Evolutionary conservation across 2,113 vertebrate species (phyloP), one percentile per base, ranked within the genome.

Genomic region (Oryzias celebensis): DNA sequence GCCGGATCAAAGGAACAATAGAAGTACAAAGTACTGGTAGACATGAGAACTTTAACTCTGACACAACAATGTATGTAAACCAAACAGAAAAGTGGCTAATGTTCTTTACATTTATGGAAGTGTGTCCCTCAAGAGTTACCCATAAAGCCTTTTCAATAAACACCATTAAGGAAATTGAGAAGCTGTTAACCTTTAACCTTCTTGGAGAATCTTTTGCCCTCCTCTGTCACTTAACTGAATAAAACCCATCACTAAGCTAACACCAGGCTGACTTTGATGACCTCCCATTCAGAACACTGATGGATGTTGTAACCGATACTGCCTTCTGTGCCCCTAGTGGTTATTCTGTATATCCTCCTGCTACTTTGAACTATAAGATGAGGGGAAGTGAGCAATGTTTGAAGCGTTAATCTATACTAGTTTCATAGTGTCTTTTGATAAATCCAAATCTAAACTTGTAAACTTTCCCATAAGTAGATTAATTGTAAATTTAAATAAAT

Each of bases 81-180:
- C 43, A 12, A 43, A 62, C 62, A 50, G 28, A 49, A 22, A 57
- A 23, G 0, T 0, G 17, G 0, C 28, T 12, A 43, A 46, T 16
- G 22, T 17, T 48, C 4, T 6, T 46, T 43, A 14, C 57, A 24
- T 57, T n/a, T 18, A 17, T 61, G 26, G 50, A 58, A 67, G 5
- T 6, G 50, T 44, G 52, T 62, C 48, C 45, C 46, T 60, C 7
- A 43, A 53, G 43, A 22, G 26, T 73, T 31, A 15, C 43, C 20
- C 36, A 23, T 44, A 44, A 3, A 24, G 52, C 6, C 59, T 58
- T 52, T 54, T 63, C 20, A 61, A 52, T 59, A 65, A 75, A 80
- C 55, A 54, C 71, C 62, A 84, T 66, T 69, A 63, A 58, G 69
- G 67, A 78, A 77, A 79, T 16, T 62, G 65, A 81, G 70, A 83